Evolutionary conservation across 2,797 vertebrate species (phyloP).

Genomic region (Gastrophryne carolinensis): DNA sequence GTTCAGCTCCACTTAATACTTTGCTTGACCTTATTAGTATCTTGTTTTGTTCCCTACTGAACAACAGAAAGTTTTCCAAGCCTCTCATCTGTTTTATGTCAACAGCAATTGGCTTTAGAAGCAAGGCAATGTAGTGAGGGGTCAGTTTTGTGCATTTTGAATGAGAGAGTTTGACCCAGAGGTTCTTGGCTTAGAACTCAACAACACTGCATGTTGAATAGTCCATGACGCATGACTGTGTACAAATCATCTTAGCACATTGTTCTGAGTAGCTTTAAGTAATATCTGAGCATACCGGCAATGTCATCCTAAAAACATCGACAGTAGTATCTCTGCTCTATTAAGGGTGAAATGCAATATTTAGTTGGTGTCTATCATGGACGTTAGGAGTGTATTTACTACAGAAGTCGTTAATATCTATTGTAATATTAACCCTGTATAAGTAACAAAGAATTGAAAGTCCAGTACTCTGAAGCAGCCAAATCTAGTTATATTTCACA

Average conservation of each 20-base stretch:
- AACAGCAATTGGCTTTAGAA: constrained; percentile 46
- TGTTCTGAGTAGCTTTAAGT: neutral
- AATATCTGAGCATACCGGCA: no score
- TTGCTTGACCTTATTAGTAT: constrained; percentile 45
- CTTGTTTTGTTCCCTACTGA: constrained; percentile 33
- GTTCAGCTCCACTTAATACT: constrained; percentile 38
- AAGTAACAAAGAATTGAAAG: no score
- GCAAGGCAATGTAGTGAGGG: constrained; percentile 14
- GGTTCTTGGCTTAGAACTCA: neutral
- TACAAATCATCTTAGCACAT: neutral
- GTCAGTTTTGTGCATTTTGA: constrained; percentile 40
- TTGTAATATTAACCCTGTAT: no score
- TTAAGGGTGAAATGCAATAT: neutral
- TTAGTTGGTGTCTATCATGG: neutral
- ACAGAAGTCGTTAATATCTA: no score
- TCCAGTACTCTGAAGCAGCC: no score
- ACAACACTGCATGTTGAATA: constrained; percentile 15
- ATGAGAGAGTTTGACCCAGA: constrained; percentile 29
- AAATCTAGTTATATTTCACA: no score
- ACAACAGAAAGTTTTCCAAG: constrained; percentile 38
- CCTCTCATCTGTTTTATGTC: constrained; percentile 51
- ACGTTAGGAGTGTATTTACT: no score
- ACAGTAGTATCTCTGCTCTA: neutral
- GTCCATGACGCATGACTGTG: neutral
- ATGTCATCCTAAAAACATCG: neutral